Base-by-base conservation (phyloP, 2,113 vertebrate species). In the Etheostoma cragini region DNA sequence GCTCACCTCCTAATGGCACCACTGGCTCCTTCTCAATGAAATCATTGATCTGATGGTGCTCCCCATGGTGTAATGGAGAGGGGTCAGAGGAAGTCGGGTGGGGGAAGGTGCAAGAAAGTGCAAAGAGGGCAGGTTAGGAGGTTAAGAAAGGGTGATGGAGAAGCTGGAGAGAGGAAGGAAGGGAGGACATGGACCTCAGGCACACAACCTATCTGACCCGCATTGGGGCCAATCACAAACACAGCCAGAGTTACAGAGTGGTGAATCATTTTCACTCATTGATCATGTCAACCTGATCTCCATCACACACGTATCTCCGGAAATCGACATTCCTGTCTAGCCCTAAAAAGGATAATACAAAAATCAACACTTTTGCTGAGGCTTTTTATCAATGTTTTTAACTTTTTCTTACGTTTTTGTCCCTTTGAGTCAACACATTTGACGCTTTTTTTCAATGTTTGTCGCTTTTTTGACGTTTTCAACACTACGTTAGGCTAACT, bases 1-100 rank as follows among this genome's bases (percentile, higher is more conserved):
- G 93, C 91, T 95, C 95, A 95, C 90, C 91, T 93, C 92, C 79
- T 94, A 93, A 94, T 93, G 91, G 93, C 89, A 91, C 83, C 84
- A 85, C 87, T 83, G 91, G 88, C 86, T 93, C 91, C 54, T 90
- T 94, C 91, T 95, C 92, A 95, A 95, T 95, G 92, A 95, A 94
- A 90, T 93, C 92, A 95, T 94, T 94, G 93, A 95, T 94, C 92
- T 80, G 84, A 67, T 30, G 72, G 72, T 83, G 73, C 78, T 88
- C 85, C 82, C 80, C 52, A 16, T 30, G 57, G 73, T 53, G 80
- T 87, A 83, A 93, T 85, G 74, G 90, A 91, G 88, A 89, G 38
- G 77, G 86, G 84, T 89, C 82, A 85, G 42, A 74, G 68, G 78
- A 56, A 61, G 62, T 30, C 78, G 24, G 56, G 69, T 13, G 54